Evolutionary conservation across 2,797 vertebrate species (phyloP), one percentile per base, ranked within the genome.

Genomic region (Jordanella pulchra): DNA sequence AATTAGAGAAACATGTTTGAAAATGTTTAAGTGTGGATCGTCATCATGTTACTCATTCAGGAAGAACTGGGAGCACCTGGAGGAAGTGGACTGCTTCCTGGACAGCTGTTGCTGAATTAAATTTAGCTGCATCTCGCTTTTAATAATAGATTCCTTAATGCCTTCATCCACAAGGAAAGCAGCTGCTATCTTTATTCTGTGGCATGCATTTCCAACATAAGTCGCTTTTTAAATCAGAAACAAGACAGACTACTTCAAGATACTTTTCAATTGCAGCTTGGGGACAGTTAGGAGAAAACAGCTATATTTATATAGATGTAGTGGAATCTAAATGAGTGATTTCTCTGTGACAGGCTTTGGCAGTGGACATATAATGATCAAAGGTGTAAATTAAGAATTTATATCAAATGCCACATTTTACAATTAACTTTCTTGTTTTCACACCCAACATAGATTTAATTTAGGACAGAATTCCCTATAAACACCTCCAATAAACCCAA

Each of bases 31-130:
- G 54, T 47, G 70, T 35, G 51, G 56, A 35, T 67, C 69, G 67
- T 65, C 64, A 30, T 71, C 45, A 54, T 51, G 23, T 76, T 30
- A 15, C 25, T 64, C 55, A n/a, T 32, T 61, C 48, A 68, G 61
- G 75, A 70, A 68, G 10, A 69, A 35, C 55, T 0, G 48, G 65
- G 74, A 84, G 74, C 84, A 90, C 85, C 87, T 86, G 86, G 65
- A 89, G 88, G 89, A 91, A 89, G 83, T 61, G 1, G 23, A 25
- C 77, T 13, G 79, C 74, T 89, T 89, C 86, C 84, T 9, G 66
- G 71, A 71, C 77, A 75, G 76, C 58, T 5, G 61, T 50, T 72
- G 75, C 65, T 0, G 45, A 44, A 80, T 75, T 91, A 79, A 90
- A 72, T 84, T 86, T 87, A 91, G 86, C 78, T 54, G 55, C 73